Conservation (phyloP, 2,113 vertebrate genomes). For the Centropristis striata region DNA sequence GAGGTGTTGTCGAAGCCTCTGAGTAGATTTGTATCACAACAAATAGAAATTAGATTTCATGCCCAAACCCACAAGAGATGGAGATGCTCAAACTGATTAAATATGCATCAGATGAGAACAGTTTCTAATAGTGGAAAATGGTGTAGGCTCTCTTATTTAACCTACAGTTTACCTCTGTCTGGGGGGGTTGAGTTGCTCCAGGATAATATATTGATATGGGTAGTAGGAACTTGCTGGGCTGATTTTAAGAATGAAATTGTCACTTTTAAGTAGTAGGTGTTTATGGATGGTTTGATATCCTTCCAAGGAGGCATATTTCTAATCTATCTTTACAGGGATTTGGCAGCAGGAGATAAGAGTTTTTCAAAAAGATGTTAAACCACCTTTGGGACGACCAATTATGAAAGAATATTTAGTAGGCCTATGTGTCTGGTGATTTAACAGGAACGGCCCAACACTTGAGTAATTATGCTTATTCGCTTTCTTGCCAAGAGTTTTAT, state of each 20-base stretch:
- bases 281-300: neutral
- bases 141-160: conserved; percentile 6
- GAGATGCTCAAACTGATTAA: conserved; percentile 14
- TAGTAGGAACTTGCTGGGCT: neutral
- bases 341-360: neutral
- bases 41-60: conserved; percentile 57
- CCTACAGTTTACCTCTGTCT: conserved; percentile 40
- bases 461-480: no score
- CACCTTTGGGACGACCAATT: neutral
- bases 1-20: neutral
- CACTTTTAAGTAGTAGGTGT: neutral
- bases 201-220: neutral
- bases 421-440: neutral
- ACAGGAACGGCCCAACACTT: no score
- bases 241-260: neutral
- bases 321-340: no score
- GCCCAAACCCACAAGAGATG: conserved; percentile 23
- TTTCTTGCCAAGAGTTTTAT: neutral
- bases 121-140: conserved; percentile 26
- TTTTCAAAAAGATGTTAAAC: neutral
- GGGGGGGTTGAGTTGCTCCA: neutral
- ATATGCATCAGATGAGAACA: conserved; percentile 30
- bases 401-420: no score
- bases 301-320: neutral
- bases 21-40: conserved; percentile 35